Base-by-base conservation (phyloP, 1,140 invertebrate genomes). In the Sitobion miscanthi region DNA sequence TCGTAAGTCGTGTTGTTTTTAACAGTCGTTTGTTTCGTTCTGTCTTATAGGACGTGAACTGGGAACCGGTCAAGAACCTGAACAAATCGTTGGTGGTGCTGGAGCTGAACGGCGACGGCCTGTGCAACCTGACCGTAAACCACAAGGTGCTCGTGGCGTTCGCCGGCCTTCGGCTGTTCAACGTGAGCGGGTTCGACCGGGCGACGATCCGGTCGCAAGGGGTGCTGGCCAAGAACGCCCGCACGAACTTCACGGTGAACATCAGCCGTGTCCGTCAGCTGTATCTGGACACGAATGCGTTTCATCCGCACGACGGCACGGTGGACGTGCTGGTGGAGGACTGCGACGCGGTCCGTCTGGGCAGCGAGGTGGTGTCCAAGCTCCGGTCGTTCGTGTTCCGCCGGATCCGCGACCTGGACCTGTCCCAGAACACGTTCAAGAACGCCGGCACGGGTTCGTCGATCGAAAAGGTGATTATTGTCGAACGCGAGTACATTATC, bases 351-450 rank as follows among this genome's bases (percentile, higher is more conserved):
- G 91, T 86, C 35, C 49, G 14, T 5, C 38, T 93, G 21, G 85
- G 49, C 52, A 38, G n/a, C 3, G 35, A 57, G 14, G 49, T 86
- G 2, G 49, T 85, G 17, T 93, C 52, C 25, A 93, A 86, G 8
- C 82, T 93, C 35, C n/a, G 49, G 23, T 85, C 77, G 17, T 93
- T 93, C 47, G 82, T 17, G 5, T 93, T 93, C 14, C 69, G 47
- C 4, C 17, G 91, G 49, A 93, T 93, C 9, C 82, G 25, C 3
- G 54, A 5, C 14, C 35, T 93, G 91, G 35, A 57, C 4, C 17
- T 93, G 35, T 54, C 91, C 1, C 20, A 57, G 11, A 90, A 90
- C 20, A 45, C 89, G 42, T 90, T 90, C 14, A 62, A 69, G 8
- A 45, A 69, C 14, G 89, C 89, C 42, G 89, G 42, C 57, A 42